These are phyloP conservation scores for Matsumurasca onukii DNA, from an alignment of 1,140 invertebrate species.

Conservation along the genomic window DNA sequence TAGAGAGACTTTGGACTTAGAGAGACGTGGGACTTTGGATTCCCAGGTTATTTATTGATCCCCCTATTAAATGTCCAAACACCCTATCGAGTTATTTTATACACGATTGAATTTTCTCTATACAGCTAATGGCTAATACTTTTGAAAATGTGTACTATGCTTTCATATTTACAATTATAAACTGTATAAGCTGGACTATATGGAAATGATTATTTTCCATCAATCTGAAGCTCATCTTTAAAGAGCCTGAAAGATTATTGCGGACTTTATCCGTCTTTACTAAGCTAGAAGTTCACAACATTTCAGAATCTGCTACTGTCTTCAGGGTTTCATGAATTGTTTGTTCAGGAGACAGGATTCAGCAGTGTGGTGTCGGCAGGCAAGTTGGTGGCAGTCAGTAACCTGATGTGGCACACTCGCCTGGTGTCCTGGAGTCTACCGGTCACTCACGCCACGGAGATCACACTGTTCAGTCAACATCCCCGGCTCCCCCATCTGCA, in stretches of 20 bases:
- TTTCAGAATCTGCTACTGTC: too few species aligned
- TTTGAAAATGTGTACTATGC: too few species aligned
- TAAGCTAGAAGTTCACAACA: too few species aligned
- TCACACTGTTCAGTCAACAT: slow-evolving; percentile 46
- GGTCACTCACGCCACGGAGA: slow-evolving; percentile 50
- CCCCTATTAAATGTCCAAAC: background rate
- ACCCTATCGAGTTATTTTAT: background rate
- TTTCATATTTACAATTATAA: too few species aligned
- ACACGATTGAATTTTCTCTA: too few species aligned
- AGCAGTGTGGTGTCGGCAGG: background rate
- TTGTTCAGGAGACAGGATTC: slow-evolving; percentile 2
- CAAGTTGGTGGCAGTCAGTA: background rate
- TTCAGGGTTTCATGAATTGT: too few species aligned
- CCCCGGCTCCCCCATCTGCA: slow-evolving; percentile 24
- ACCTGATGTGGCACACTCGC: background rate
- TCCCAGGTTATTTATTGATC: background rate
- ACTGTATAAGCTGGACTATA: too few species aligned
- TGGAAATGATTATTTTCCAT: too few species aligned
- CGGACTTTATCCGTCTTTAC: too few species aligned
- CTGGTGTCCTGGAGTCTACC: slow-evolving; percentile 50
- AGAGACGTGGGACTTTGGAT: background rate
- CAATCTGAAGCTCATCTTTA: too few species aligned
- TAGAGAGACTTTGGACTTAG: background rate
- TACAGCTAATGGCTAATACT: too few species aligned
- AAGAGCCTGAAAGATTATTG: too few species aligned